Evolutionary conservation across 1,140 invertebrate genomes (phyloP).

Genomic region (Philotrypesis tridentata): DNA sequence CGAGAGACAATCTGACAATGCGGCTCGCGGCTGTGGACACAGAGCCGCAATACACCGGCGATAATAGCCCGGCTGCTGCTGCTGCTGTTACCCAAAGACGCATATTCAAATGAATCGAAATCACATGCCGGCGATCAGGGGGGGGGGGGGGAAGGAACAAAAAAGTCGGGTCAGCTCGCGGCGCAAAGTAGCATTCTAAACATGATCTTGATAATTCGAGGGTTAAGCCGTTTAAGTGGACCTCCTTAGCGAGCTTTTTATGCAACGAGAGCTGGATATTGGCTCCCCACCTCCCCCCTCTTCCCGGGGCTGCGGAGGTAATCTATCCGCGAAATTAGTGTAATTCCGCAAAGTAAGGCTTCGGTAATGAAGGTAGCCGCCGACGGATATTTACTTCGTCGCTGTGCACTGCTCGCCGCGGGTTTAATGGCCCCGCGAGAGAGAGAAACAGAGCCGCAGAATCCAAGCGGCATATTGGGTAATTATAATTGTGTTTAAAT

Average conservation of each 20-base stretch:
- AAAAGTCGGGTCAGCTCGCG: not conserved
- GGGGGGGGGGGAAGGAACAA: too few relatives aligned
- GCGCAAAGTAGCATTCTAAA: not conserved
- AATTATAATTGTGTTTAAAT: not conserved
- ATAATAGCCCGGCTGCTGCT: not conserved
- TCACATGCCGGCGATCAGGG: not conserved
- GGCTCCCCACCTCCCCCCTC: too few relatives aligned
- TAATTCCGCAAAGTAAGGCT: not conserved
- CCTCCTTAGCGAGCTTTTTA: not conserved
- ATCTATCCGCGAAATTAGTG: not conserved
- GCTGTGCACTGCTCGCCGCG: too few relatives aligned
- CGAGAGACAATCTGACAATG: too few relatives aligned
- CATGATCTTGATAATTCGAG: constrained; percentile 24
- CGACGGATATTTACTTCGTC: not conserved
- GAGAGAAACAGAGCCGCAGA: too few relatives aligned
- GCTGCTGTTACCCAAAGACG: not conserved
- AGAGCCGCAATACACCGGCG: too few relatives aligned
- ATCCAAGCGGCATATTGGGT: not conserved
- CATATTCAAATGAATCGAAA: constrained; percentile 21
- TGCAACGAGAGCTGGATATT: not conserved
- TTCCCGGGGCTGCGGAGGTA: too few relatives aligned
- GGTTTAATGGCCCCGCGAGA: not conserved
- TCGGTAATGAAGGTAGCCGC: not conserved
- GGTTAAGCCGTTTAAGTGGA: constrained; percentile 20
- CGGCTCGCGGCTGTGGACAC: too few relatives aligned